Evolutionary conservation across 2,113 vertebrate species (phyloP).

Genomic region (Xiphophorus hellerii): DNA sequence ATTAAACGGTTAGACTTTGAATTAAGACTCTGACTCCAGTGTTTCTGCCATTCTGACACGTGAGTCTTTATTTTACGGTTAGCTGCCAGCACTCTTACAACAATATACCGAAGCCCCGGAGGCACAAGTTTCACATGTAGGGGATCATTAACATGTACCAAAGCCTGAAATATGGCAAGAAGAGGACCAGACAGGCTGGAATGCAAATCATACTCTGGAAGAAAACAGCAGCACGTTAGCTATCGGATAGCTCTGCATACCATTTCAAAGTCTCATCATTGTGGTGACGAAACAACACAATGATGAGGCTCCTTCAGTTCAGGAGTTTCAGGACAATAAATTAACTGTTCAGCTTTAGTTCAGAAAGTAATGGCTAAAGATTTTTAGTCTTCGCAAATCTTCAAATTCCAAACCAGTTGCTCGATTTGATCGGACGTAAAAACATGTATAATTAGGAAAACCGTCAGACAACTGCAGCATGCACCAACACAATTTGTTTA

Average conservation of each 20-base stretch:
- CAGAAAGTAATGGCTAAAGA: too few relatives aligned
- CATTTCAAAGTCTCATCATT: not conserved
- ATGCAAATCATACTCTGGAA: not conserved
- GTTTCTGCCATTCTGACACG: slow-evolving; percentile 9
- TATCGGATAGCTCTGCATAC: not conserved
- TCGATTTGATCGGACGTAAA: too few relatives aligned
- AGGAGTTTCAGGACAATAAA: too few relatives aligned
- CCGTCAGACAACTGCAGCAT: too few relatives aligned
- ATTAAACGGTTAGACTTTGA: slow-evolving; percentile 59
- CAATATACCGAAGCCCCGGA: not conserved
- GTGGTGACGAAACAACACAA: too few relatives aligned
- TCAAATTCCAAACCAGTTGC: too few relatives aligned
- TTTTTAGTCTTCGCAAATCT: too few relatives aligned
- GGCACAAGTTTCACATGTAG: not conserved
- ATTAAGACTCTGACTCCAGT: slow-evolving; percentile 24
- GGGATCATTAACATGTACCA: not conserved
- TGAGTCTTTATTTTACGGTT: slow-evolving; percentile 11
- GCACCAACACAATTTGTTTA: too few relatives aligned
- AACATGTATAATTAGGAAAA: too few relatives aligned
- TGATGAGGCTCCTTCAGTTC: too few relatives aligned
- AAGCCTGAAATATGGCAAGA: not conserved
- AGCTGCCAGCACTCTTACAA: not conserved
- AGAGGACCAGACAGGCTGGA: not conserved
- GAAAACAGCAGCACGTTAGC: too few relatives aligned
- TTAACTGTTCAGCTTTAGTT: too few relatives aligned